Base-by-base conservation (phyloP, 2,113 vertebrate genomes). In the Cnemophilus loriae region DNA sequence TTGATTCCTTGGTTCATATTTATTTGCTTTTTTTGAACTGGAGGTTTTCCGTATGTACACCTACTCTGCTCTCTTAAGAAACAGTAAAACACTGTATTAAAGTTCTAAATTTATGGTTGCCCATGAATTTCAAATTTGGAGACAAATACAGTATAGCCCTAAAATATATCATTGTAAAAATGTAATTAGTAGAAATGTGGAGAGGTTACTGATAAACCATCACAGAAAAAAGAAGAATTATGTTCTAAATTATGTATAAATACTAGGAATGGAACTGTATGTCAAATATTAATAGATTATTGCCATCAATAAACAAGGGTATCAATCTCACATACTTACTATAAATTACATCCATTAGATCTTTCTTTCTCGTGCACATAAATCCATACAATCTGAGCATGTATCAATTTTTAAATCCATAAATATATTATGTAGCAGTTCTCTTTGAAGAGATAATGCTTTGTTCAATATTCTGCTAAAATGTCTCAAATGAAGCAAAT, bases 201-300 rank as follows among this genome's bases (percentile, higher is more conserved):
- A 87, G 46, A 73, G 44, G 20, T 63, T 75, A 55, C 68, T 67
- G 42, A 81, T 68, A 95, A 75, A 35, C 32, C 24, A 63, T 65
- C 35, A 73, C 28, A 84, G n/a, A 76, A 47, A 69, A 77, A 90
- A 71, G 76, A 79, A 63, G 20, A 61, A 60, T 61, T 85, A 82
- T 92, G 32, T 79, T 77, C 24, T 47, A 78, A 22, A 70, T 13
- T 76, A 87, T 33, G 1, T 61, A 91, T 85, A 93, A 95, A 85
- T 89, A 87, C 89, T 69, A 92, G 53, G 63, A 56, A 84, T 94
- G 87, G 68, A 89, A 94, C 61, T 91, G 30, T 95, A 71, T 79
- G 96, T 97, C 74, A 97, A 96, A 97, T 97, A 97, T 97, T 97
- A 97, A 95, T 93, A 96, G 77, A 94, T 96, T 93, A 94, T 87